phyloP scores from a whole-genome alignment of 2,113 vertebrate genomes.

The Chaetops frenatus region DNA sequence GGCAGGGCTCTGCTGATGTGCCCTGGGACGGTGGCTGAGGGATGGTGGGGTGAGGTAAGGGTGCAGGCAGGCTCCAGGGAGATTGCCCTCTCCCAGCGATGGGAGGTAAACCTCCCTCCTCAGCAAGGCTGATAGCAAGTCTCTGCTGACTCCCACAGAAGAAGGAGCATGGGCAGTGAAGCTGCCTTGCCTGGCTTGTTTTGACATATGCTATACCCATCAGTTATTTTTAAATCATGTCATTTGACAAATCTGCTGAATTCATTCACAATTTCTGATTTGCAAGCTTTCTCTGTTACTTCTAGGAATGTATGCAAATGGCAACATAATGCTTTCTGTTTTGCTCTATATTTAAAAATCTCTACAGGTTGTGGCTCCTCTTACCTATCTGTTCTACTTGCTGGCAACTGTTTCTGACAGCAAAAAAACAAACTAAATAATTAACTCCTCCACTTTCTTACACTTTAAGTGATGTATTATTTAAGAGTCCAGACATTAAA shows the following conservation, averaged over 20 bases:
- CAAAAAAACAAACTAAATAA: slow-evolving; percentile 64
- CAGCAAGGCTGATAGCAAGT: background rate
- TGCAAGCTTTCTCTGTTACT: background rate
- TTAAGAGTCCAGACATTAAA: slow-evolving; percentile 35
- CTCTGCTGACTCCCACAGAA: background rate
- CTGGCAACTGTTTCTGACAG: slow-evolving; percentile 27
- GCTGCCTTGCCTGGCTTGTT: background rate
- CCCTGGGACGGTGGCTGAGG: background rate
- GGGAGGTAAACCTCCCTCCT: background rate
- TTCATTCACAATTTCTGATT: slow-evolving; percentile 32
- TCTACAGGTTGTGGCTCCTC: slow-evolving; percentile 46
- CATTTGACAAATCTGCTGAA: background rate
- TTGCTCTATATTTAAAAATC: slow-evolving; percentile 40
- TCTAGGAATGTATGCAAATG: background rate
- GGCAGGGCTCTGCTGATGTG: background rate
- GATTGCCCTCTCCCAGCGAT: fast-evolving
- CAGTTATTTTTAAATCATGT: background rate
- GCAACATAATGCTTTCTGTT: slow-evolving; percentile 8
- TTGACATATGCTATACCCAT: slow-evolving; percentile 29
- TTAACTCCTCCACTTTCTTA: slow-evolving; percentile 43
- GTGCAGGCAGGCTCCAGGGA: background rate
- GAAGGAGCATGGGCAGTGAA: slow-evolving; percentile 8
- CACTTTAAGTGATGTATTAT: slow-evolving; percentile 35
- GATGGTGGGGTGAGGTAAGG: background rate
- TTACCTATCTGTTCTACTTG: slow-evolving; percentile 50